phyloP scores from a whole-genome alignment of 2,888 invertebrate species.

The Noctua janthina region DNA sequence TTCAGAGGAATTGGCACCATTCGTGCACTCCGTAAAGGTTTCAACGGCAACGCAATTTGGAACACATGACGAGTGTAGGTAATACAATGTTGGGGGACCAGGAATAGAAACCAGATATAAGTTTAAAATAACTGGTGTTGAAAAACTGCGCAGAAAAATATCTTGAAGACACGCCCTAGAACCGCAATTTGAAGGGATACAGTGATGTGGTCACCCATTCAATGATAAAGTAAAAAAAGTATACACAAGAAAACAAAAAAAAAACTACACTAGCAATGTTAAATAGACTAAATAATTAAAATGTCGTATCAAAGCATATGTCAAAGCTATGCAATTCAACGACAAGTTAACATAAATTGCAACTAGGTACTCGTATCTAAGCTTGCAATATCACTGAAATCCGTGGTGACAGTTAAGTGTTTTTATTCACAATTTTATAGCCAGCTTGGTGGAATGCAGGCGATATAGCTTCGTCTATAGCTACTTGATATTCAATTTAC shows the following conservation, averaged over 20 bases:
- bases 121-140: not conserved
- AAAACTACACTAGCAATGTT: too few relatives aligned
- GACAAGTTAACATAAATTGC: conserved; percentile 25
- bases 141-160: too few relatives aligned
- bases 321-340: not conserved
- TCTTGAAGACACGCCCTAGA: too few relatives aligned
- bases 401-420: conserved; percentile 27
- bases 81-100: not conserved
- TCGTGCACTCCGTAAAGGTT: conserved; percentile 71
- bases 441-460: conserved; percentile 11
- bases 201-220: too few relatives aligned
- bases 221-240: too few relatives aligned
- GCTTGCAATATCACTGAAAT: conserved; percentile 28
- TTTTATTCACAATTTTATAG: conserved; percentile 50
- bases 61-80: conserved; percentile 63
- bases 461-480: conserved; percentile 23
- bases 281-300: not conserved
- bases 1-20: conserved; percentile 78
- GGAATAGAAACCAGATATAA: not conserved
- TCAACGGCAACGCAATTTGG: conserved; percentile 63
- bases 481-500: conserved; percentile 42
- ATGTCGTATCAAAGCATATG: not conserved
- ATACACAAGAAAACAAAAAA: too few relatives aligned
- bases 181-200: too few relatives aligned
- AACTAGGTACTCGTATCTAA: not conserved